Base-by-base conservation (phyloP, 2,888 invertebrate genomes). In the Eristalinus sepulchralis region DNA sequence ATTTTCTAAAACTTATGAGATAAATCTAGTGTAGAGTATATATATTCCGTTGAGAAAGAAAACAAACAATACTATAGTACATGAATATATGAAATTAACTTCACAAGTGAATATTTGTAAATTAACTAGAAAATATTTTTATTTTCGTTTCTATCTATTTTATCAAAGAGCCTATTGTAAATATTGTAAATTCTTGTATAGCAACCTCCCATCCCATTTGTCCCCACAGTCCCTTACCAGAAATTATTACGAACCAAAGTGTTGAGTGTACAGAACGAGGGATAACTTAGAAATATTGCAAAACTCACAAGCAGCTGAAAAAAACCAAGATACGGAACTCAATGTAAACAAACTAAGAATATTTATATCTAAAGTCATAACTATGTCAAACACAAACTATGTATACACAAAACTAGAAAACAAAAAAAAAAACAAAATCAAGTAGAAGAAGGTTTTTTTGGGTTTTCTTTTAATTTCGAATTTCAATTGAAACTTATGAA, bases 401-500 rank as follows among this genome's bases (percentile, higher is more conserved):
- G 71, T 34, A 68, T n/a, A 64, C 13, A 39, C 39, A 39, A 53
- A 79, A 39, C 27, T 57, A 68, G 39, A 73, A 57, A 85, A 78
- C 24, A 78, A 82, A 73, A 78, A 24, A 62, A 67, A 78, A 79
- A 6, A 47, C 8, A 17, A 2, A 5, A 4, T 6, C 17, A 17
- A 47, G 47, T 8, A 47, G 17, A 47, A n/a, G 6, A 6, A 47
- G n/a, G 1, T 2, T 20, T 17, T 47, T 47, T 47, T n/a, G n/a
- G n/a, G 13, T 39, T n/a, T 47, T 47, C n/a, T n/a, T 66, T 79
- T n/a, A n/a, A n/a, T n/a, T 78, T 86, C 83, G 63, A 71, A 82
- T 82, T 86, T 86, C 75, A 86, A 86, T 83, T 86, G 83, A 83
- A 78, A 86, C 86, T 86, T 86, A 83, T 86, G 86, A 86, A 71